Conservation (phyloP, 2,888 invertebrate species). For the Plebejus argus region DNA sequence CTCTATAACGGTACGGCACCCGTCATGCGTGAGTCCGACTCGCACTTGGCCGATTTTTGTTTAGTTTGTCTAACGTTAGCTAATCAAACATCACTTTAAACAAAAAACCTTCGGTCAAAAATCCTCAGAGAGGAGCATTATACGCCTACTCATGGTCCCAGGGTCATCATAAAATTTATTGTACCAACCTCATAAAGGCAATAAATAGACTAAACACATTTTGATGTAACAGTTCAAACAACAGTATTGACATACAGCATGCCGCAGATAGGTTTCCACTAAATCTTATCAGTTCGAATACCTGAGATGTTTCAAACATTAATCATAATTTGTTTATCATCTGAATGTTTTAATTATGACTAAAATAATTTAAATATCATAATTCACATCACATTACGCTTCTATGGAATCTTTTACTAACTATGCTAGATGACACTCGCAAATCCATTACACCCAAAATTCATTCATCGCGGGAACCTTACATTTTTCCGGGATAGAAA, state of each 20-base stretch:
- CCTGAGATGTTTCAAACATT: constrained; percentile 42
- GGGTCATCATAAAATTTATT: not conserved
- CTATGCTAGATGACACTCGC: too few relatives aligned
- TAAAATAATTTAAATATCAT: not conserved
- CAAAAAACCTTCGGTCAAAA: not conserved
- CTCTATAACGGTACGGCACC: too few relatives aligned
- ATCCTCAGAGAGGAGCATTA: not conserved
- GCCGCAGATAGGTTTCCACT: constrained; percentile 57
- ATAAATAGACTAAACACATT: constrained; percentile 2
- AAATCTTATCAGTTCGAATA: constrained; percentile 55
- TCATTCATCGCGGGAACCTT: too few relatives aligned
- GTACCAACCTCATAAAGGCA: not conserved
- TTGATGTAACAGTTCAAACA: constrained; percentile 33
- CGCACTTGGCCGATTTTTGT: too few relatives aligned
- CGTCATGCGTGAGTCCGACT: too few relatives aligned
- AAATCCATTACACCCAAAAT: too few relatives aligned
- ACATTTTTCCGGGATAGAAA: too few relatives aligned
- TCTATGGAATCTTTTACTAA: too few relatives aligned
- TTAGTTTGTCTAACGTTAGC: too few relatives aligned
- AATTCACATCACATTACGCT: too few relatives aligned
- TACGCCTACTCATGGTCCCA: not conserved
- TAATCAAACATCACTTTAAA: too few relatives aligned
- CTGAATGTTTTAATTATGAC: not conserved
- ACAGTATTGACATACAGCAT: constrained; percentile 60
- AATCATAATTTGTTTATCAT: constrained; percentile 5